A percentile compares a stretch with the other conserved stretches of the same genome.
phyloP scores from a whole-genome alignment of 2,888 invertebrate species.

The Rhyacophila evoluta region DNA sequence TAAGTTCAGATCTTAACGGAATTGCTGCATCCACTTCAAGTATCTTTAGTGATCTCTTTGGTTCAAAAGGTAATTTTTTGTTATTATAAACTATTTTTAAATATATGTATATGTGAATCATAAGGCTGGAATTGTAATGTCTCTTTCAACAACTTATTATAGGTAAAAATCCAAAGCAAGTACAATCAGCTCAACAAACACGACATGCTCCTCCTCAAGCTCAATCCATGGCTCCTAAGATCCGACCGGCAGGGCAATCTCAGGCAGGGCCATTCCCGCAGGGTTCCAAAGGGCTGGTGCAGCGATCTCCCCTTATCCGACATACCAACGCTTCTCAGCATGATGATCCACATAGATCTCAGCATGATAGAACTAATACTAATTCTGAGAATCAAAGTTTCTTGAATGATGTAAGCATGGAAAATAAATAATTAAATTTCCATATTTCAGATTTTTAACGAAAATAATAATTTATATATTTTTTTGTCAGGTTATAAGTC shows the following conservation, averaged over 20 bases:
- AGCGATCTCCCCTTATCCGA: constrained; percentile 89
- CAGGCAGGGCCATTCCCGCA: constrained; percentile 80
- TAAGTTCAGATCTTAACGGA: constrained; percentile 93
- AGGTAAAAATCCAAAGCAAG: constrained; percentile 49
- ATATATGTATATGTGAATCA: too few species aligned
- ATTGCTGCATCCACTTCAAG: constrained; percentile 92
- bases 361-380: constrained; percentile 79
- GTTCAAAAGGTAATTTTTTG: constrained; percentile 71
- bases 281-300: constrained; percentile 86
- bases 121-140: too few species aligned
- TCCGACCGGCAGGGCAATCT: constrained; percentile 64
- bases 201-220: constrained; percentile 59
- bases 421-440: too few species aligned
- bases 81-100: too few species aligned
- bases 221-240: constrained; percentile 63
- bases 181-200: constrained; percentile 57
- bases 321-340: constrained; percentile 80
- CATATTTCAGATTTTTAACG: too few species aligned
- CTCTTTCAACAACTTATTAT: too few species aligned
- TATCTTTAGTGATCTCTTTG: constrained; percentile 95
- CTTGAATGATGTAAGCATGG: constrained; percentile 86
- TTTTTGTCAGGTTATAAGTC: constrained; percentile 75
- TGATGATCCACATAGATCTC: constrained; percentile 77
- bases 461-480: too few species aligned
- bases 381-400: constrained; percentile 94